A percentile compares a stretch with the other conserved stretches of the same genome.
Evolutionary conservation across 2,797 vertebrate species (phyloP).

Genomic region (Discoglossus pictus): DNA sequence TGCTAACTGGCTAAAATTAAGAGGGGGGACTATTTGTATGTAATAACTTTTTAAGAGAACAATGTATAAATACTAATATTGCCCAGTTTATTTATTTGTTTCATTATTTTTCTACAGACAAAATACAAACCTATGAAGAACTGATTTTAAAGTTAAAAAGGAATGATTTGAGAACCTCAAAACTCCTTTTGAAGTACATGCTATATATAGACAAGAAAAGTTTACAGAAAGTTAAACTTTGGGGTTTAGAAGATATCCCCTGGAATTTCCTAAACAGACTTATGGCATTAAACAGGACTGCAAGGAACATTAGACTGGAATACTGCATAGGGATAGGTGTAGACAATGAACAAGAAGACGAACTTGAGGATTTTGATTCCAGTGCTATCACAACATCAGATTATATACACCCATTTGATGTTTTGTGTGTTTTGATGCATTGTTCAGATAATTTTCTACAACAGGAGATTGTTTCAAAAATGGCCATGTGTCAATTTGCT

Average conservation of each 20-base stretch:
- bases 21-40: too few relatives aligned
- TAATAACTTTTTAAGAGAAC: too few relatives aligned
- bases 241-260: constrained; percentile 56
- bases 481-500: constrained; percentile 80
- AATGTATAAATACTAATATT: too few relatives aligned
- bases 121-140: constrained; percentile 58
- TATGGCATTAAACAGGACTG: constrained; percentile 61
- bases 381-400: too few relatives aligned
- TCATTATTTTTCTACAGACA: constrained; percentile 52
- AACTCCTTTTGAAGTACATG: constrained; percentile 60
- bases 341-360: constrained; percentile 48
- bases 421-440: constrained; percentile 74
- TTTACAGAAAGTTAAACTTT: constrained; percentile 53
- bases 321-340: constrained; percentile 17
- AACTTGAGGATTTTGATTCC: constrained; percentile 29
- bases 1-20: too few relatives aligned
- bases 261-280: constrained; percentile 66
- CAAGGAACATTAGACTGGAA: constrained; percentile 59
- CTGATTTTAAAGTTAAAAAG: too few relatives aligned
- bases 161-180: constrained; percentile 57
- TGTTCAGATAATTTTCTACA: constrained; percentile 75
- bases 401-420: constrained; percentile 69
- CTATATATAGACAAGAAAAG: constrained; percentile 62
- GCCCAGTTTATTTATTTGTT: too few relatives aligned
- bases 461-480: constrained; percentile 75